Evolutionary conservation across 2,888 invertebrate genomes (phyloP), one percentile per base, ranked within the genome.

Genomic region (Rutpela maculata): DNA sequence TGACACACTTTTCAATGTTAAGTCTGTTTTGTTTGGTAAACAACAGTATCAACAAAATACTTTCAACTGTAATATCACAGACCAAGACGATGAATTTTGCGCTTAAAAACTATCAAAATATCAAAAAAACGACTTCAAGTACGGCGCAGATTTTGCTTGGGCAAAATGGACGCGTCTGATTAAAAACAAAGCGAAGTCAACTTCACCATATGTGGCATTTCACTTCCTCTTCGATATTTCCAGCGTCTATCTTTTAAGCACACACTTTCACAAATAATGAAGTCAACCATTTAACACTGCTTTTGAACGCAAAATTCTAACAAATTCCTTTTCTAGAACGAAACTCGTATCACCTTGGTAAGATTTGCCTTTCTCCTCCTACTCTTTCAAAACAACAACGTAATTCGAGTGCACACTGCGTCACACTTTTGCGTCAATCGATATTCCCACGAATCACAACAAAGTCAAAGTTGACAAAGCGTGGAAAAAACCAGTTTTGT

Each of bases 101-200:
- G 86, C 84, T 84, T 80, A 86, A 87, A 87, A 88, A 84, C 85
- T 81, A 79, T 78, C n/a, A 63, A 17, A n/a, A n/a, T n/a, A n/a
- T n/a, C n/a, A n/a, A n/a, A n/a, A 60, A 79, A 72, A 66, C 73
- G 74, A 76, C 68, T 73, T 82, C 81, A 79, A 69, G 83, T 82
- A 82, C 85, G 79, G 83, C 86, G 84, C 83, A 86, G 78, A 85
- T 84, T 87, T 86, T 84, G 85, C 85, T 86, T 86, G 86, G 87
- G 88, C 89, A 89, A 89, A 88, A 89, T 89, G 89, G 89, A 88
- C 88, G 88, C 87, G 84, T 85, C 87, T 83, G 76, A 80, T 77
- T 79, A 83, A 86, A 86, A 88, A 89, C 89, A 89, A 88, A 89
- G 88, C 84, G 81, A 81, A 79, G 76, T 81, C 82, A 80, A 83